Evolutionary conservation across 2,113 vertebrate species (phyloP).

Genomic region (Chloroceryle aenea): DNA sequence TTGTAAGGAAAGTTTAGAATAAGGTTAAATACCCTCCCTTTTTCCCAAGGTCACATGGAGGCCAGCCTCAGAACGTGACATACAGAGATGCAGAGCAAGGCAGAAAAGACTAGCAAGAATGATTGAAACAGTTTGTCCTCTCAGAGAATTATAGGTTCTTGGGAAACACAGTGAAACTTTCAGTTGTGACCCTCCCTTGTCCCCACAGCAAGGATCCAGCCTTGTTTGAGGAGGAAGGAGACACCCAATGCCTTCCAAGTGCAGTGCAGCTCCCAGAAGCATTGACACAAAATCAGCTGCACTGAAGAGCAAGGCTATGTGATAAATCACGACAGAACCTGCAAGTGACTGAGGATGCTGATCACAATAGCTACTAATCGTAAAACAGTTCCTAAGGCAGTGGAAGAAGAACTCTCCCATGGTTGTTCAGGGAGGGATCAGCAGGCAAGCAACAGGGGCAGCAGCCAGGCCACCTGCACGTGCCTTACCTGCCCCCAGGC

Average conservation of each 20-base stretch:
- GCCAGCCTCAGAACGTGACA: not conserved
- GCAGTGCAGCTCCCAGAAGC: not conserved
- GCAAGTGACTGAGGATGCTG: not conserved
- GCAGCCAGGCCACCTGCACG: not conserved
- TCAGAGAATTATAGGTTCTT: not conserved
- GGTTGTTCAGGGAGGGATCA: not conserved
- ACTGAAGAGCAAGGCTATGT: not conserved
- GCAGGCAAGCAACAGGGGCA: not conserved
- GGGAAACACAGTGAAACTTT: not conserved
- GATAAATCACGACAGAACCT: not conserved
- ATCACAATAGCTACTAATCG: not conserved
- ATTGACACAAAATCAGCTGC: accelerated
- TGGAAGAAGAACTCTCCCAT: not conserved
- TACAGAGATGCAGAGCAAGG: accelerated
- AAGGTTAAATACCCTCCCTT: not conserved
- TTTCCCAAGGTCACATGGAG: not conserved
- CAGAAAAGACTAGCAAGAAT: not conserved
- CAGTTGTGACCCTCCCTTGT: not conserved
- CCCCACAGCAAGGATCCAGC: not conserved
- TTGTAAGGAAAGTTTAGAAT: not conserved
- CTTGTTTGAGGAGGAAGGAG: not conserved
- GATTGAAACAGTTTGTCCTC: not conserved
- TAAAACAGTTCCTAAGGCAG: not conserved
- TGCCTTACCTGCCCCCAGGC: not conserved
- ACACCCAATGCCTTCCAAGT: not conserved